Evolutionary conservation across 2,888 invertebrate species (phyloP).

Genomic region (Physocephala rufipes): DNA sequence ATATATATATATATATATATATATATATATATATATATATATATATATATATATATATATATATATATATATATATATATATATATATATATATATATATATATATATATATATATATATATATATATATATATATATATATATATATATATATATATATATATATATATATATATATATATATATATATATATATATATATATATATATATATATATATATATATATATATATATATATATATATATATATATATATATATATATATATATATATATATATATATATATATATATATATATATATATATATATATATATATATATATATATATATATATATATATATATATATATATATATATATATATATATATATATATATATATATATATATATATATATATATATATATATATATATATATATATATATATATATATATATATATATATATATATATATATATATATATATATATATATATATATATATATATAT

Average conservation of each 20-base stretch:
- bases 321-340: neutral
- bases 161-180: neutral
- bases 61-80: slow-evolving; percentile 1
- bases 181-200: neutral
- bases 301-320: neutral
- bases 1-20: slow-evolving; percentile 5
- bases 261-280: neutral
- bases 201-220: neutral
- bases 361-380: neutral
- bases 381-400: slow-evolving; percentile 9
- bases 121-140: neutral
- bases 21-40: neutral
- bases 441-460: neutral
- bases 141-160: slow-evolving; percentile 13
- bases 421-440: slow-evolving; percentile 13
- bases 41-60: slow-evolving; percentile 1
- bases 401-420: neutral
- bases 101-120: slow-evolving; percentile 7
- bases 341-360: neutral
- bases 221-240: neutral
- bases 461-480: slow-evolving; percentile 5
- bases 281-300: slow-evolving; percentile 14
- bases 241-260: slow-evolving; percentile 9
- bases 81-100: neutral
- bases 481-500: neutral